These are phyloP conservation scores for Lepetodrilus schrolli DNA, from an alignment of 2,888 invertebrate genomes.

Conservation along the genomic window DNA sequence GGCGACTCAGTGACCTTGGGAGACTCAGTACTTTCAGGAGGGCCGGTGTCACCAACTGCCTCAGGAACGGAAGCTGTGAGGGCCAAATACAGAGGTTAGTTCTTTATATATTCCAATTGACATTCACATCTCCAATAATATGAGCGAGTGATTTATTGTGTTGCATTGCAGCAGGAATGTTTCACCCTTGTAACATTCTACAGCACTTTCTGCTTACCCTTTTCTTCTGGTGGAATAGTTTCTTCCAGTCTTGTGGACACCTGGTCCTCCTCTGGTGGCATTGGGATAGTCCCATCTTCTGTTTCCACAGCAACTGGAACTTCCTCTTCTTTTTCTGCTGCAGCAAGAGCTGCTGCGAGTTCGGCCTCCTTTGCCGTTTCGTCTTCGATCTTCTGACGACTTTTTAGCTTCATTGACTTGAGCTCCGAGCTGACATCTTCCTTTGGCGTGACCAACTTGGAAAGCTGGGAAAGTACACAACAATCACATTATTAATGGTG, in stretches of 20 bases:
- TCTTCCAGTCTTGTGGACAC: too few species aligned
- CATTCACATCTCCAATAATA: not conserved
- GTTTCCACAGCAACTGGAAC: slow-evolving; percentile 35
- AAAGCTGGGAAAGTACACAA: slow-evolving; percentile 61
- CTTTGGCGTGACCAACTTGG: slow-evolving; percentile 62
- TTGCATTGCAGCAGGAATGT: not conserved
- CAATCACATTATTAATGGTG: too few species aligned
- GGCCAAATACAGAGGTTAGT: not conserved
- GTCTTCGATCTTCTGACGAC: slow-evolving; percentile 61
- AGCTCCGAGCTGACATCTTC: slow-evolving; percentile 64
- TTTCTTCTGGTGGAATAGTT: not conserved
- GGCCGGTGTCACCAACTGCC: slow-evolving; percentile 33
- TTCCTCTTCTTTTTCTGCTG: slow-evolving; percentile 34
- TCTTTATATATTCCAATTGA: not conserved
- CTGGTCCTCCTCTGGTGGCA: slow-evolving; percentile 53
- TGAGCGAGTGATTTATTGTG: not conserved
- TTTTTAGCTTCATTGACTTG: slow-evolving; percentile 60
- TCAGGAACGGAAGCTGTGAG: slow-evolving; percentile 20
- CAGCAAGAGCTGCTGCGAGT: slow-evolving; percentile 22
- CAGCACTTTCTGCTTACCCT: not conserved
- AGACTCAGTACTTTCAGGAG: slow-evolving; percentile 32
- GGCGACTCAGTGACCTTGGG: slow-evolving; percentile 33
- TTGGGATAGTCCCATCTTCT: slow-evolving; percentile 58
- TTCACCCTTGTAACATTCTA: too few species aligned
- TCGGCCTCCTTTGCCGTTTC: slow-evolving; percentile 54